phyloP scores from a whole-genome alignment of 2,888 invertebrate genomes.

The Acholoe squamosa region DNA sequence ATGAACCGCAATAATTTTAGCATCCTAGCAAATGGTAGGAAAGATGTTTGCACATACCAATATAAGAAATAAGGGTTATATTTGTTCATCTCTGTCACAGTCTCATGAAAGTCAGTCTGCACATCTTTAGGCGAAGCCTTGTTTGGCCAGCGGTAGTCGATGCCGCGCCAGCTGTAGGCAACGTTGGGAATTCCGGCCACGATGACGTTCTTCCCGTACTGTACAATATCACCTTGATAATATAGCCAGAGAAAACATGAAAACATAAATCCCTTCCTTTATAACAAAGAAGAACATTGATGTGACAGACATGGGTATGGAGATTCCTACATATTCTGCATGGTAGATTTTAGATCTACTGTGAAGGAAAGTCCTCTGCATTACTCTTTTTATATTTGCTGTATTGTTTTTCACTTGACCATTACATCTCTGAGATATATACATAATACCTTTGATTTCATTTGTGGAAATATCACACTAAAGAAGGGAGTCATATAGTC shows the following conservation, averaged over 20 bases:
- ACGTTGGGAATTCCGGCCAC: constrained; percentile 66
- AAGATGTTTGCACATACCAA: too few species aligned
- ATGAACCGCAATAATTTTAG: too few species aligned
- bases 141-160: constrained; percentile 68
- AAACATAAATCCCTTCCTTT: too few species aligned
- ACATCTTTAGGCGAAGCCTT: constrained; percentile 66
- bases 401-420: too few species aligned
- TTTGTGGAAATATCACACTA: too few species aligned
- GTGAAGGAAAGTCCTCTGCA: too few species aligned
- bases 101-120: constrained; percentile 56
- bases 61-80: constrained; percentile 60
- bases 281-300: not conserved
- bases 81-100: constrained; percentile 38
- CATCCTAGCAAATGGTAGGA: too few species aligned
- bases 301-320: not conserved
- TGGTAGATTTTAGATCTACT: not conserved
- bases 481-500: too few species aligned
- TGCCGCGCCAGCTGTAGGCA: constrained; percentile 66
- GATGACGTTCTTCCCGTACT: constrained; percentile 68
- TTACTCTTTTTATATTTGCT: too few species aligned
- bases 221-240: constrained; percentile 67
- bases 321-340: not conserved
- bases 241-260: too few species aligned
- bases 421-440: too few species aligned
- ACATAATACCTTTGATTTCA: too few species aligned